Evolutionary conservation across 2,113 vertebrate genomes (phyloP), one percentile per base, ranked within the genome.

Genomic region (Sorex fumeus): DNA sequence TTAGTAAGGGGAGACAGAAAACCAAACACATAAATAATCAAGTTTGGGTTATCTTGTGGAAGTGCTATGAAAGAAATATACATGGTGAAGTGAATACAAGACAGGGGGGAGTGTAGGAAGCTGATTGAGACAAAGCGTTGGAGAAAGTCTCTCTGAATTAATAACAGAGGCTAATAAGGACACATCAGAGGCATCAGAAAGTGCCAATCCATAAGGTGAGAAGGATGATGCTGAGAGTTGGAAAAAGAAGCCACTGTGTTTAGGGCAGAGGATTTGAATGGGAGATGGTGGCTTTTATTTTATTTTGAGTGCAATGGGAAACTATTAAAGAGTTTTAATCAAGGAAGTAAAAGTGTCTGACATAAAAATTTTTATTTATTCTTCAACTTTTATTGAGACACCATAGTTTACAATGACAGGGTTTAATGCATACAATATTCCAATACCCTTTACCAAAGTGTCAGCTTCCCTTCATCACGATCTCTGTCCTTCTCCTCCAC

Each of bases 321-420:
- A 50, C 50, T 19, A n/a, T 64, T 74, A 75, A 66, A 87, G 40
- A 77, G 25, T 84, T 93, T 87, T 60, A 93, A 95, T 80, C n/a
- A 76, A 83, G 53, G 18, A 0, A 77, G 62, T 15, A n/a, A 50
- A 8, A 25, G 28, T 28, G 80, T 80, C 21, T 84, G 50, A 53
- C 71, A 84, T 25, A 16, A 84, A 50, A 50, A 12, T 50, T 50
- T 10, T 50, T 50, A 50, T 50, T 50, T 50, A 50, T 13, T 50
- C 47, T 13, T 50, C 13, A 50, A 6, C 47, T 50, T 50, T 50
- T 50, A 50, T 50, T 50, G 47, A 50, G 47, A 13, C 47, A 50
- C 13, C 13, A 13, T 50, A 13, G 10, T 50, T 50, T 10, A 50
- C 47, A 50, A 50, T 50, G 47, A 50, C 13, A 50, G 47, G 47